phyloP scores from a whole-genome alignment of 2,113 vertebrate species.

The Empidonax traillii region DNA sequence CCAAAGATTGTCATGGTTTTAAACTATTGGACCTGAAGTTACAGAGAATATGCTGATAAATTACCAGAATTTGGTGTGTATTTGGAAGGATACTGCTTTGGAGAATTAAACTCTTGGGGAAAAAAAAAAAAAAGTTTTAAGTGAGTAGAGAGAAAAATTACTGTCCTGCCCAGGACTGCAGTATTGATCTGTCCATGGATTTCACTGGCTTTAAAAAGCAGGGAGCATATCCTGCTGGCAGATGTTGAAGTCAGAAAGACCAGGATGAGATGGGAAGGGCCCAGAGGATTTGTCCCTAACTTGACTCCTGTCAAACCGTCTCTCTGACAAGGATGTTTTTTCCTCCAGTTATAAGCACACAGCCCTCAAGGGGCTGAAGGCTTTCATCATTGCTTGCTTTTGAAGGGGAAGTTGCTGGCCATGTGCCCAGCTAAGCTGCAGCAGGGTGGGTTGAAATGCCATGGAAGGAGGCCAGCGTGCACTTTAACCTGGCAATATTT shows the following conservation, averaged over 20 bases:
- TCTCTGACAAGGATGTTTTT: conserved; percentile 80
- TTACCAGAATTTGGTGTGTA: background rate
- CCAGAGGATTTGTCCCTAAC: conserved; percentile 71
- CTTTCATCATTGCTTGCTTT: conserved; percentile 76
- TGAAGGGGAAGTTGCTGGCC: conserved; percentile 79
- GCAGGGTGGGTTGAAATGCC: conserved; percentile 47
- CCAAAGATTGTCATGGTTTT: background rate
- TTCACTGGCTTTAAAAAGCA: background rate
- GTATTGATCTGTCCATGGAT: background rate
- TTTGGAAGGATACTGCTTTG: background rate
- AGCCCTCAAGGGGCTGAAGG: conserved; percentile 61
- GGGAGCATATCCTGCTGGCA: conserved; percentile 40
- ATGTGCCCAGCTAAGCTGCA: conserved; percentile 46
- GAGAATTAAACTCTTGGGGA: background rate
- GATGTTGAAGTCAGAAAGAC: conserved; percentile 29
- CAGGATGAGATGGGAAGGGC: conserved; percentile 48
- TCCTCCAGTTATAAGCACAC: conserved; percentile 72
- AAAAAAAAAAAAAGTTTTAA: background rate
- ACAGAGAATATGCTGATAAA: background rate
- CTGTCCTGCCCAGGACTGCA: background rate
- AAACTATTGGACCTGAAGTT: background rate
- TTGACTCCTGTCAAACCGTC: conserved; percentile 79
- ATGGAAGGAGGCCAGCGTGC: conserved; percentile 70
- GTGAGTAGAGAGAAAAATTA: background rate
- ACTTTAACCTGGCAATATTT: conserved; percentile 58